Evolutionary conservation across 2,113 vertebrate genomes (phyloP).

Genomic region (Pagrus major): DNA sequence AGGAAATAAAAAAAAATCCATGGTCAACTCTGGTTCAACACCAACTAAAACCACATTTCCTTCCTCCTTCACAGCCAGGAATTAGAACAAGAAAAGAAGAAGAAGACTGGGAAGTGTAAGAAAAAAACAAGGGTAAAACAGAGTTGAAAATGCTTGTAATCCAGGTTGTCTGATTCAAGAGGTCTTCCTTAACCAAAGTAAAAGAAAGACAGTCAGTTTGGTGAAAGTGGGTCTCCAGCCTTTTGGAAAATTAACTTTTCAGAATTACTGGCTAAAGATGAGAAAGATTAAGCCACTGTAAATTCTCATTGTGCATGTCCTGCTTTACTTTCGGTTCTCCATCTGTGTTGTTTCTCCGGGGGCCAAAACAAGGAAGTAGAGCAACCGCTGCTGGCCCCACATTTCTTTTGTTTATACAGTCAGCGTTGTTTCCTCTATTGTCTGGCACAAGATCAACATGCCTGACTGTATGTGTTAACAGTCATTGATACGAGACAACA

Average conservation of each 20-base stretch:
- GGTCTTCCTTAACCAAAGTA: background rate
- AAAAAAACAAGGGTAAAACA: background rate
- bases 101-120: background rate
- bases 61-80: background rate
- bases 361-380: slow-evolving; percentile 48
- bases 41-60: background rate
- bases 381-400: slow-evolving; percentile 8
- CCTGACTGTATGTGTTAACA: too few relatives aligned
- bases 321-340: slow-evolving; percentile 44
- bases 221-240: background rate
- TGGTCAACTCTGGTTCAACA: slow-evolving; percentile 16
- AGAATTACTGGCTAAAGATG: slow-evolving; percentile 9
- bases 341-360: slow-evolving; percentile 38
- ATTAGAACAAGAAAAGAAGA: background rate
- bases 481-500: too few relatives aligned
- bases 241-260: slow-evolving; percentile 2
- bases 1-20: slow-evolving; percentile 1
- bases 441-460: too few relatives aligned
- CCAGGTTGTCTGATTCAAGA: too few relatives aligned
- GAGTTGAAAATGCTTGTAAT: background rate
- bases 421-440: background rate
- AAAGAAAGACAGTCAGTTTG: background rate
- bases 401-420: background rate
- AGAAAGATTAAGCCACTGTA: slow-evolving; percentile 4
- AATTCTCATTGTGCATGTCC: slow-evolving; percentile 42